Conservation (phyloP, 2,113 vertebrate species). For the Shinisaurus crocodilurus region DNA sequence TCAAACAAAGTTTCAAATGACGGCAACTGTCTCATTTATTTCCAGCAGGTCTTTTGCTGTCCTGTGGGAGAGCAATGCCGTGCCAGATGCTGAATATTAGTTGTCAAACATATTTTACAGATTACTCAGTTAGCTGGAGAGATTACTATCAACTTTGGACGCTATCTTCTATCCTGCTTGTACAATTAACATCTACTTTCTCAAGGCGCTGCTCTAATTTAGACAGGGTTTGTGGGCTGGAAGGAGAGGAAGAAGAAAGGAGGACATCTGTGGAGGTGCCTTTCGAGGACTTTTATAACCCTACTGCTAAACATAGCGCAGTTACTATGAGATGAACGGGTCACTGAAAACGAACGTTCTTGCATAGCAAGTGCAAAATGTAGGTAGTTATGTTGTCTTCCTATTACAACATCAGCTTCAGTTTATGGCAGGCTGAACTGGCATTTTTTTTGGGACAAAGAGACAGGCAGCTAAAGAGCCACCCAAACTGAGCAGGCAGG, state of each 20-base stretch:
- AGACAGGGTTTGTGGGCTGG: neutral
- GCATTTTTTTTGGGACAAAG: no score
- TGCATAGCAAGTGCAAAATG: neutral
- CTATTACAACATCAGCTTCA: no score
- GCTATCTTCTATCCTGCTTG: rapidly evolving
- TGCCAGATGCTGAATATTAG: neutral
- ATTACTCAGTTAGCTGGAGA: neutral
- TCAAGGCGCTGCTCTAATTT: neutral
- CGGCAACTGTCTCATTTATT: neutral
- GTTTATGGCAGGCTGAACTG: neutral
- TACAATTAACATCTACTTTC: neutral
- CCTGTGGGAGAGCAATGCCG: rapidly evolving
- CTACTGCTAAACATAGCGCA: neutral
- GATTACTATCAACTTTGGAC: neutral
- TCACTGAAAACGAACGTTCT: neutral
- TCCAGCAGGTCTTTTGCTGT: neutral
- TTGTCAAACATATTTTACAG: neutral
- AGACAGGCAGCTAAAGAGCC: no score
- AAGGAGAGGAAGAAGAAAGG: neutral
- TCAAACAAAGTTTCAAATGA: slow-evolving; percentile 31
- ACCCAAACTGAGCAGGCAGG: no score
- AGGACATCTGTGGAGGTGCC: neutral
- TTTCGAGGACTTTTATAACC: neutral
- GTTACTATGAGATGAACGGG: neutral
- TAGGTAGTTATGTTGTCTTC: no score